Conservation (phyloP, 2,113 vertebrate genomes). For the Pluvialis apricaria region DNA sequence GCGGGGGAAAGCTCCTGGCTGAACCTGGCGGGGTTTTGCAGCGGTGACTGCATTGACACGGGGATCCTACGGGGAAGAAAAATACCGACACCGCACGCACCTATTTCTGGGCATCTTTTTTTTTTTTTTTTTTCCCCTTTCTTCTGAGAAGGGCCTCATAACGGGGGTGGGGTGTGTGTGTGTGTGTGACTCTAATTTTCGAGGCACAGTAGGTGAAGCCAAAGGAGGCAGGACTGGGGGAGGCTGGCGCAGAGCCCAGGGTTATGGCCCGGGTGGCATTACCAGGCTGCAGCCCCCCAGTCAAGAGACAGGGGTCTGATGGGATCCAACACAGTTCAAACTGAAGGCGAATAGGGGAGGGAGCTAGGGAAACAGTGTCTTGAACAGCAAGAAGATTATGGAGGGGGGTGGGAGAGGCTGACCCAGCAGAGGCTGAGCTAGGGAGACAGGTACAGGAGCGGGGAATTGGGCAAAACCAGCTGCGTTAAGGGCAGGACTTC, state of each 20-base stretch:
- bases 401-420: too few species aligned
- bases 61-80: rapidly evolving
- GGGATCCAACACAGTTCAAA: too few species aligned
- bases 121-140: rapidly evolving
- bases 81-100: rapidly evolving
- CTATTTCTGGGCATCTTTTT: too few species aligned
- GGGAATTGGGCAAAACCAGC: not conserved
- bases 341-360: not conserved
- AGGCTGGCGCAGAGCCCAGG: not conserved
- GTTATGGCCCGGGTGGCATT: rapidly evolving
- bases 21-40: too few species aligned
- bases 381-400: not conserved
- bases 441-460: not conserved
- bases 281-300: not conserved
- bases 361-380: too few species aligned
- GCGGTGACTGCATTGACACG: rapidly evolving
- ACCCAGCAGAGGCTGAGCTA: not conserved
- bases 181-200: too few species aligned
- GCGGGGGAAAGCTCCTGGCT: too few species aligned
- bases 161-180: too few species aligned
- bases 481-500: not conserved
- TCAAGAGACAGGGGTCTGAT: rapidly evolving
- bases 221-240: too few species aligned
- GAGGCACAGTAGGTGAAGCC: not conserved
- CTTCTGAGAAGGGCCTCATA: not conserved